Evolutionary conservation across 1,140 invertebrate species (phyloP), one percentile per base, ranked within the genome.

Genomic region (Himalopsyche phryganea): DNA sequence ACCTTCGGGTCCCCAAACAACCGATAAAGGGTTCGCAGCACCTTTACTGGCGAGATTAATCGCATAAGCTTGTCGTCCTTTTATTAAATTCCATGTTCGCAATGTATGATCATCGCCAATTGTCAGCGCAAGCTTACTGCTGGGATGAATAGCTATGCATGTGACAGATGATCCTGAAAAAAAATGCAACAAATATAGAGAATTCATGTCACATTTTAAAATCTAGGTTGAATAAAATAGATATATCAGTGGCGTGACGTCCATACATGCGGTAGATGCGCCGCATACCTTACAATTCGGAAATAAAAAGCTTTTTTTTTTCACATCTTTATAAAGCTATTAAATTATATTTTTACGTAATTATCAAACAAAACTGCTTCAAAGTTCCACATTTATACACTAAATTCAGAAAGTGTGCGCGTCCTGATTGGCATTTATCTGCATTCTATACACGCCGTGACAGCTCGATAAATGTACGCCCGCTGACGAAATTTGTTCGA

Each of bases 21-120:
- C 83, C 66, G 71, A 83, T 58, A 71, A 80, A 64, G 69, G 83
- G 66, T 72, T 68, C 66, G 67, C 75, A 72, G 67, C 81, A 72
- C 74, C 82, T 68, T 85, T 86, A 42, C 79, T 84, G 14, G 80
- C 77, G 17, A 97, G 73, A 72, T 97, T 96, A 1, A 88, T 93
- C 1, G 89, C 86, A 71, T 91, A 98, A 2, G 93, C 92, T 68
- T 83, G 83, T 63, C 91, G 80, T 0, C 94, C 94, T 76, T 94
- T 96, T 0, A 98, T 78, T 54, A 98, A 76, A 79, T 98, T 96
- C 95, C 95, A 98, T 1, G 93, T 96, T 65, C 88, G 79, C 14
- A 98, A 73, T 2, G 88, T 87, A 54, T 84, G 85, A 73, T 97
- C 94, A 52, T 82, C 83, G 13, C 92, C 92, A 13, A 95, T 81